Evolutionary conservation across 1,140 invertebrate genomes (phyloP).

Genomic region (Bombus fervidus): DNA sequence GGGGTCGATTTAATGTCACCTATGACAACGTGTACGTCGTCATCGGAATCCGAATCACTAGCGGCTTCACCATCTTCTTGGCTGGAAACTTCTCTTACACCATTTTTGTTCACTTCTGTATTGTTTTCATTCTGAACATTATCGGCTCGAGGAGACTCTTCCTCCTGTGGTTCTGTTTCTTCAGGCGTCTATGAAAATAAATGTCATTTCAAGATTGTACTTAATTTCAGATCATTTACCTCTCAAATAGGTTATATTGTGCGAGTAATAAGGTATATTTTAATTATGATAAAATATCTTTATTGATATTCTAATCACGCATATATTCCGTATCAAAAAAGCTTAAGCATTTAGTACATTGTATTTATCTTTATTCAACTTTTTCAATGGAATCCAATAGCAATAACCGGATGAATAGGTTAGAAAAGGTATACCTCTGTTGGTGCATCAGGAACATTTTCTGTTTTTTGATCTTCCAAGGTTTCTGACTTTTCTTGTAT

Average conservation of each 20-base stretch:
- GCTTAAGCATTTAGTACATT: not conserved
- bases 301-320: not conserved
- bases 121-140: slow-evolving; percentile 80
- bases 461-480: slow-evolving; percentile 63
- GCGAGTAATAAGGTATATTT: not conserved
- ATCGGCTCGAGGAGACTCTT: slow-evolving; percentile 45
- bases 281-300: not conserved
- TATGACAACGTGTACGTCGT: slow-evolving; percentile 93
- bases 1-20: slow-evolving; percentile 91
- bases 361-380: too few relatives aligned
- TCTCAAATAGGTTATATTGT: slow-evolving; percentile 26
- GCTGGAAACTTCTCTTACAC: slow-evolving; percentile 83
- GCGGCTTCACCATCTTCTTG: slow-evolving; percentile 87
- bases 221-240: not conserved
- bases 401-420: slow-evolving; percentile 55
- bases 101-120: slow-evolving; percentile 83
- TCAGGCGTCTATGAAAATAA: slow-evolving; percentile 38
- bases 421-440: slow-evolving; percentile 64
- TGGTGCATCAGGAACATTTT: slow-evolving; percentile 51
- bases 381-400: not conserved
- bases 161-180: slow-evolving; percentile 52
- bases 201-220: not conserved
- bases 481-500: slow-evolving; percentile 71
- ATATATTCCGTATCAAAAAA: too few relatives aligned
- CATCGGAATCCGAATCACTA: slow-evolving; percentile 90